Evolutionary conservation across 2,113 vertebrate species (phyloP).

Genomic region (Chaetura pelagica): DNA sequence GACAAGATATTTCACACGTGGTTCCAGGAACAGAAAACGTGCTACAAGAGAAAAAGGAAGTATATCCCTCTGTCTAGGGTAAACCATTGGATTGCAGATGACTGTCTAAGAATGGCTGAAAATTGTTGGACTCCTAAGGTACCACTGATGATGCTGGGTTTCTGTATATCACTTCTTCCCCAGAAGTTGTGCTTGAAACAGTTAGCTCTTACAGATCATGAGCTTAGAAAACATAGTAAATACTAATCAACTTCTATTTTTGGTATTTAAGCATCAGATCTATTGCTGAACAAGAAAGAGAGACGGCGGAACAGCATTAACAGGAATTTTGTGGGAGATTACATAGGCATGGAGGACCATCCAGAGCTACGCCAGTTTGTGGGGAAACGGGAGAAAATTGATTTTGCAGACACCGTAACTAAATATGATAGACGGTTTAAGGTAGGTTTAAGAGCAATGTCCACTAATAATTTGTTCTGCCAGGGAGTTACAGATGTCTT

Average conservation of each 20-base stretch:
- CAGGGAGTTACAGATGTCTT: background rate
- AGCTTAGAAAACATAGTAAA: background rate
- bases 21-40: background rate
- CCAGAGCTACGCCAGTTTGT: conserved; percentile 94
- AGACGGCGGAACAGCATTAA: conserved; percentile 94
- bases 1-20: background rate
- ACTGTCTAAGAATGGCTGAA: background rate
- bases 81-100: background rate
- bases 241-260: background rate
- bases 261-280: conserved; percentile 86
- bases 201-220: background rate
- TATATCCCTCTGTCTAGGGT: background rate
- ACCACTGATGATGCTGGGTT: background rate
- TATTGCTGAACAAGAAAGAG: conserved; percentile 94
- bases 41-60: background rate
- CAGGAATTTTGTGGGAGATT: conserved; percentile 96
- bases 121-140: background rate
- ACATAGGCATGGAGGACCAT: conserved; percentile 94
- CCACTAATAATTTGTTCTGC: background rate
- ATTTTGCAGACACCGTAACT: conserved; percentile 93
- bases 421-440: conserved; percentile 96
- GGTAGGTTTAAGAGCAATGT: conserved; percentile 70
- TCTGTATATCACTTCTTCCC: background rate
- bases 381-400: conserved; percentile 94
- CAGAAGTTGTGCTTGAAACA: background rate